phyloP scores from a whole-genome alignment of 2,113 vertebrate species.

The Eublepharis macularius region DNA sequence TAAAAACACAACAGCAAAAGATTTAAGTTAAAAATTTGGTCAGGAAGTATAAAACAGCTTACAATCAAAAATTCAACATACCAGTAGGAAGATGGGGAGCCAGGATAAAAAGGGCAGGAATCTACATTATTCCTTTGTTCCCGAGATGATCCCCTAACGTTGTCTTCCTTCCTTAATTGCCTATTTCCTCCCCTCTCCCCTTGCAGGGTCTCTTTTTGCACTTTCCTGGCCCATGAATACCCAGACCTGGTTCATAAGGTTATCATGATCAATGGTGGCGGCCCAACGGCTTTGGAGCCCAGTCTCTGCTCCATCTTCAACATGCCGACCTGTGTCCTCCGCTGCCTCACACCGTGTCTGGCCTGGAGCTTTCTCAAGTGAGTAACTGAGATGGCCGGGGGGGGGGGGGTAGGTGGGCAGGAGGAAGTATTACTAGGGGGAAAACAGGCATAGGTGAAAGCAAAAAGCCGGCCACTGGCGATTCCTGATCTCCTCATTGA shows the following conservation, averaged over 20 bases:
- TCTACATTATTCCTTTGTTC: no score
- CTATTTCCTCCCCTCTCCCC: accelerated
- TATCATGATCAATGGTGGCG: slow-evolving; percentile 97
- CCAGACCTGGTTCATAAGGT: slow-evolving; percentile 96
- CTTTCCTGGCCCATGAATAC: slow-evolving; percentile 96
- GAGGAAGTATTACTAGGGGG: accelerated
- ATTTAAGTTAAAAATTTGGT: no score
- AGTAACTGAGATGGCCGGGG: slow-evolving; percentile 30
- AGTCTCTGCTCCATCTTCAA: slow-evolving; percentile 96
- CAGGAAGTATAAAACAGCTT: no score
- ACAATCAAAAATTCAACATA: no score
- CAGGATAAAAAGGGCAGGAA: neutral
- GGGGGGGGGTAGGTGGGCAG: no score
- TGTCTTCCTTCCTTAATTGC: neutral
- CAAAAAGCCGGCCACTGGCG: no score
- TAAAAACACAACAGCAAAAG: no score
- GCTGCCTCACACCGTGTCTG: slow-evolving; percentile 90
- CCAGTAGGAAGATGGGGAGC: no score
- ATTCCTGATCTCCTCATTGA: no score
- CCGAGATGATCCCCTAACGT: no score
- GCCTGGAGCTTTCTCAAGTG: slow-evolving; percentile 95
- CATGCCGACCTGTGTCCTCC: slow-evolving; percentile 91
- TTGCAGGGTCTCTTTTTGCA: slow-evolving; percentile 94
- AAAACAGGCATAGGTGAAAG: no score
- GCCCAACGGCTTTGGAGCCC: slow-evolving; percentile 94